These are phyloP conservation scores for Crocidura indochinensis DNA, from an alignment of 2,797 vertebrate species.

Conservation along the genomic window DNA sequence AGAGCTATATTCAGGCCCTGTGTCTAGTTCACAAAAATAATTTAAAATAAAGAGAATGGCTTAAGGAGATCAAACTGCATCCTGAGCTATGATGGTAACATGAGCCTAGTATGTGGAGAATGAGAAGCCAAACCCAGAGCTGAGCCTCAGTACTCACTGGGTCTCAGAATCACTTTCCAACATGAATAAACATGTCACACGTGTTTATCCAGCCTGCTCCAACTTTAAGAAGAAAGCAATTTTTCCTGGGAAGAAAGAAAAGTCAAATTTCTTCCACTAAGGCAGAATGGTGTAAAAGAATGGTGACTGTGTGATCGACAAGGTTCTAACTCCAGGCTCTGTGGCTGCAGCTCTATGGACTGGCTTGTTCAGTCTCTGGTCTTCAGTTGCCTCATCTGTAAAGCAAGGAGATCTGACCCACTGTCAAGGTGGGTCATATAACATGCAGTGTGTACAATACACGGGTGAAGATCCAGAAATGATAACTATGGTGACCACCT, in stretches of 20 bases:
- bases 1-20: slow-evolving; percentile 6
- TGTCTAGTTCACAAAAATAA: slow-evolving; percentile 48
- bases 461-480: background rate
- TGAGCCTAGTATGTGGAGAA: background rate
- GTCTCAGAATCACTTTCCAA: background rate
- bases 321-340: background rate
- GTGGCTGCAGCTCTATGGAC: too few species aligned
- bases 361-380: slow-evolving; percentile 11
- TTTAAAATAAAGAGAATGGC: slow-evolving; percentile 66
- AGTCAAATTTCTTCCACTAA: background rate
- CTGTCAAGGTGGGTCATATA: background rate
- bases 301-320: background rate
- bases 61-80: background rate
- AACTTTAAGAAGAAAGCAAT: slow-evolving; percentile 8
- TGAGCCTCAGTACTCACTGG: background rate
- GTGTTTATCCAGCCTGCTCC: background rate
- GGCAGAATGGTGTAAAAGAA: background rate
- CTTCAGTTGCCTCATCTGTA: slow-evolving; percentile 46
- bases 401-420: background rate
- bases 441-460: rapidly evolving
- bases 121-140: background rate
- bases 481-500: background rate
- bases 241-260: background rate
- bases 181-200: background rate
- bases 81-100: background rate